Conservation (phyloP, 2,888 invertebrate species). For the Microctonus hyperodae region DNA sequence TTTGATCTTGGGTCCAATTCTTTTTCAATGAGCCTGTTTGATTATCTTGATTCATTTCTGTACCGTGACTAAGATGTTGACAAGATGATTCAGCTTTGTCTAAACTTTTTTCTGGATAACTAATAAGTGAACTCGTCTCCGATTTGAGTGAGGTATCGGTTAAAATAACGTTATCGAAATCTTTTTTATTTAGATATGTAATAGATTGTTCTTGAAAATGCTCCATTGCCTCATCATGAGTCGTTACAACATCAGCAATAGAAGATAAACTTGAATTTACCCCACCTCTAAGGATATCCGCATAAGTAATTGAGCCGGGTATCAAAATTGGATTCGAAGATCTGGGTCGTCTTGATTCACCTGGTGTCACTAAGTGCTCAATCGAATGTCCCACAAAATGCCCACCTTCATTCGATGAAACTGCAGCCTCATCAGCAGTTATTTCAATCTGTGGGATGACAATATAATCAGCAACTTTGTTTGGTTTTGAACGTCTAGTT, state of each 20-base stretch:
- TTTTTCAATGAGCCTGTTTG: slow-evolving; percentile 28
- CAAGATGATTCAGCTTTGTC: slow-evolving; percentile 27
- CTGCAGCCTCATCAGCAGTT: slow-evolving; percentile 12
- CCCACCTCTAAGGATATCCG: slow-evolving; percentile 76
- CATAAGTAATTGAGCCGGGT: slow-evolving; percentile 78
- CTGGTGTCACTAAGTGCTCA: slow-evolving; percentile 43
- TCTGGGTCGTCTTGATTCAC: slow-evolving; percentile 62
- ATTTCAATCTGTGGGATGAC: slow-evolving; percentile 38
- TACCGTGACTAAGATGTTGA: slow-evolving; percentile 23
- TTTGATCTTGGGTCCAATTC: slow-evolving; percentile 47
- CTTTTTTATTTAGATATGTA: background rate
- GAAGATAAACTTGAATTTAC: background rate
- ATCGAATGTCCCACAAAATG: slow-evolving; percentile 25
- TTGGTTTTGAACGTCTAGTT: slow-evolving; percentile 52
- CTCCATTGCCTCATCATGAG: slow-evolving; percentile 16
- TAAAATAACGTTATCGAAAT: background rate
- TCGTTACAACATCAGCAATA: background rate
- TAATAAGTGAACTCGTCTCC: background rate
- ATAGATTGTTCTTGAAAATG: slow-evolving; percentile 7
- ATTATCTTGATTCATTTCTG: slow-evolving; percentile 10
- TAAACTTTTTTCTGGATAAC: background rate
- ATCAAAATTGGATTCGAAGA: slow-evolving; percentile 78
- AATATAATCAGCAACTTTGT: slow-evolving; percentile 30
- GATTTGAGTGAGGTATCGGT: slow-evolving; percentile 1
- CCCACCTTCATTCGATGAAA: slow-evolving; percentile 4